phyloP scores from a whole-genome alignment of 2,797 vertebrate genomes.

The Pseudochaenichthys georgianus region DNA sequence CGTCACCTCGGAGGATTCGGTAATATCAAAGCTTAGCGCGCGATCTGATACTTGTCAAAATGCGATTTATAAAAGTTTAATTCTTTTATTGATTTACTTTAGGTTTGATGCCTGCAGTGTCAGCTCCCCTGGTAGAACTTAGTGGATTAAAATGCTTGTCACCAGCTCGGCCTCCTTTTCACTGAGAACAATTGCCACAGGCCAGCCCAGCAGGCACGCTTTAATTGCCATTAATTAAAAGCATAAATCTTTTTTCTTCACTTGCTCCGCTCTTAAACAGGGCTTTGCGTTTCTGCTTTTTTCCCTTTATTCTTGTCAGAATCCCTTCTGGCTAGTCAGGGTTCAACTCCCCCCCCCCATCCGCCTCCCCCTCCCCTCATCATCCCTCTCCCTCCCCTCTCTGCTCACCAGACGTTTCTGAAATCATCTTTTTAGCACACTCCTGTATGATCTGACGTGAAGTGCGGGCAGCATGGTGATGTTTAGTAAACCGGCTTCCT shows the following conservation, averaged over 20 bases:
- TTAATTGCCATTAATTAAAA: conserved; percentile 99
- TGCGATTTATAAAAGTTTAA: conserved; percentile 99
- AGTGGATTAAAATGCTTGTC: conserved; percentile 99
- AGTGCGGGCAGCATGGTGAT: conserved; percentile 94
- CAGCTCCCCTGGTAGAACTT: conserved; percentile 99
- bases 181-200: conserved; percentile 99
- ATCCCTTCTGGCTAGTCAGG: conserved; percentile 97
- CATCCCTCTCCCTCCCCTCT: conserved; percentile 66
- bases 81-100: conserved; percentile 99
- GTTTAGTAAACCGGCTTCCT: conserved; percentile 99
- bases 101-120: conserved; percentile 99
- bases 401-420: conserved; percentile 89
- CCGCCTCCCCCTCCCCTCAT: conserved; percentile 59
- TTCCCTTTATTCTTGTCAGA: conserved; percentile 91
- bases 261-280: conserved; percentile 98
- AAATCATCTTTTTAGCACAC: conserved; percentile 93
- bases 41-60: conserved; percentile 99
- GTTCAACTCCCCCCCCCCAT: conserved; percentile 84
- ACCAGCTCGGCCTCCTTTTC: conserved; percentile 98
- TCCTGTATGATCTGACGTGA: conserved; percentile 93
- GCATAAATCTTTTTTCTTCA: conserved; percentile 99
- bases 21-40: conserved; percentile 98
- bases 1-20: conserved; percentile 97
- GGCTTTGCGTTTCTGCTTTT: conserved; percentile 91
- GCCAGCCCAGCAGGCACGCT: conserved; percentile 99